Evolutionary conservation across 2,888 invertebrate genomes (phyloP).

Genomic region (Tineola bisselliella): DNA sequence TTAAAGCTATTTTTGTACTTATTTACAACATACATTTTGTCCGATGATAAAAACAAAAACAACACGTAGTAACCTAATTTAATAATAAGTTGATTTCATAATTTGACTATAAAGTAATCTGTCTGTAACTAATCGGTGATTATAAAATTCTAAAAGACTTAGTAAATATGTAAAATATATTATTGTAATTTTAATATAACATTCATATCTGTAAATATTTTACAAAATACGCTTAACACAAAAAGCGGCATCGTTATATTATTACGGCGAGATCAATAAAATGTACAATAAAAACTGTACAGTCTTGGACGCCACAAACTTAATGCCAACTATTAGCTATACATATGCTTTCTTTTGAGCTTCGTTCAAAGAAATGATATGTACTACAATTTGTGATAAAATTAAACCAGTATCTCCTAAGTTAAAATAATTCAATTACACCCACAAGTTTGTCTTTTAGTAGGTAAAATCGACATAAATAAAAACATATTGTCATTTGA

Average conservation of each 20-base stretch:
- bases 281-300: background rate
- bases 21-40: background rate
- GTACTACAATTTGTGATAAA: conserved; percentile 26
- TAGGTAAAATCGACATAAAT: background rate
- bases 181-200: background rate
- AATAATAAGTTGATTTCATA: too few relatives aligned
- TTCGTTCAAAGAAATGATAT: conserved; percentile 43
- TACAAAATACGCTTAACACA: background rate
- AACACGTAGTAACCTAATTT: background rate
- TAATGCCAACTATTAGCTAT: background rate
- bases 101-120: too few relatives aligned
- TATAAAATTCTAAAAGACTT: background rate
- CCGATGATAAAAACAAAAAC: background rate
- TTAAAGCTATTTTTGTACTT: background rate
- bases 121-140: background rate
- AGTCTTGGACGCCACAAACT: background rate
- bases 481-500: background rate
- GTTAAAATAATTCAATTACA: background rate
- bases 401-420: background rate
- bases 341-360: conserved; percentile 30
- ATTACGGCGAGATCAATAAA: background rate
- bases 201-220: background rate
- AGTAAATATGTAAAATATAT: background rate
- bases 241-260: background rate
- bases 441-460: background rate